Conservation (phyloP, 2,888 invertebrate species). For the Ichneumoninae sp. region DNA sequence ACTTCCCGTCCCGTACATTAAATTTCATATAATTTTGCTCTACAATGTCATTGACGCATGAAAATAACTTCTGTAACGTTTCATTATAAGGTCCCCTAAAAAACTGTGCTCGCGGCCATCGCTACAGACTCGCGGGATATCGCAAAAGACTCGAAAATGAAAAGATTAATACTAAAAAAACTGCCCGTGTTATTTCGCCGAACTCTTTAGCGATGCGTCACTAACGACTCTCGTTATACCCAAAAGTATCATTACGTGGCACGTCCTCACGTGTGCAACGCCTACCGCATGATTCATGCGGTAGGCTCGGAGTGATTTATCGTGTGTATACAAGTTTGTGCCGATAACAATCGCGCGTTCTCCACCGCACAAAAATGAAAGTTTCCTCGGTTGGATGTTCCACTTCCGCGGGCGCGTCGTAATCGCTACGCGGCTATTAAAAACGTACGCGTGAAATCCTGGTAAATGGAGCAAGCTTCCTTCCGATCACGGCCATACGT, state of each 20-base stretch:
- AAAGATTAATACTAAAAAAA: neutral
- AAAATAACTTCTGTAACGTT: too few relatives aligned
- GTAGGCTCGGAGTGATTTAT: neutral
- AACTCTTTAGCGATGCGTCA: slow-evolving; percentile 55
- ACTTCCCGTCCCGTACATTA: too few relatives aligned
- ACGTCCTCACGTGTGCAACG: neutral
- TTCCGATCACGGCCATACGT: slow-evolving; percentile 69
- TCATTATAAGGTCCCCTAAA: too few relatives aligned
- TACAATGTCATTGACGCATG: too few relatives aligned
- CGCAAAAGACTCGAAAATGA: neutral
- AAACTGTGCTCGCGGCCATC: too few relatives aligned
- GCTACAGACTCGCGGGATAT: neutral
- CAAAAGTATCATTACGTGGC: slow-evolving; percentile 16
- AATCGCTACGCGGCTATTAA: slow-evolving; percentile 31
- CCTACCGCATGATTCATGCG: slow-evolving; percentile 1
- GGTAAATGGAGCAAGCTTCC: slow-evolving; percentile 72
- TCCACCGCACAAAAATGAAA: slow-evolving; percentile 17
- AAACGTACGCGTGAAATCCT: slow-evolving; percentile 48
- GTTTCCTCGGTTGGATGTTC: slow-evolving; percentile 32
- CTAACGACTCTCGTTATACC: slow-evolving; percentile 37
- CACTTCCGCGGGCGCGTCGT: neutral
- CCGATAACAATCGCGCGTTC: neutral
- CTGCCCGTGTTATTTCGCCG: neutral
- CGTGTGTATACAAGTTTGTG: slow-evolving; percentile 1
- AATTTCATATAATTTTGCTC: too few relatives aligned